A percentile compares a stretch with the other conserved stretches of the same genome.
Evolutionary conservation across 2,888 invertebrate genomes (phyloP).

Genomic region (Drosophila paranaensis): DNA sequence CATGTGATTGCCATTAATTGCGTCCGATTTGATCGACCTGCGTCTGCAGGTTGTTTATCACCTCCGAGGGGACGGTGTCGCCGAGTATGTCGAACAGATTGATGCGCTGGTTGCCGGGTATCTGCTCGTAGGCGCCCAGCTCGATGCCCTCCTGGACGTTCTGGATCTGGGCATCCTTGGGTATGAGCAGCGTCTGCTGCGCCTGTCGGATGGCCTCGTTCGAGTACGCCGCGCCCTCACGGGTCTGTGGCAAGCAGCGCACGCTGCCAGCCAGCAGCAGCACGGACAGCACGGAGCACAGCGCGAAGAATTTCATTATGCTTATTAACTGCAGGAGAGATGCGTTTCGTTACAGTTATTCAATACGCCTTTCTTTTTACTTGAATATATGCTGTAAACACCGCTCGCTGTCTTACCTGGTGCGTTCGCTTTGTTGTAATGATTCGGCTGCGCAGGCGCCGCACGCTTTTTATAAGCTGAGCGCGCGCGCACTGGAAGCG

Average conservation of each 20-base stretch:
- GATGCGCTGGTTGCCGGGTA: conserved; percentile 93
- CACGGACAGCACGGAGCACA: conserved; percentile 71
- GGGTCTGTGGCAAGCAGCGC: conserved; percentile 86
- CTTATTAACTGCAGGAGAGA: conserved; percentile 40
- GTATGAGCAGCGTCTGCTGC: conserved; percentile 93
- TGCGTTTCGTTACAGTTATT: conserved; percentile 20
- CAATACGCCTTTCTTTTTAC: conserved; percentile 4
- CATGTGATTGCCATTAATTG: conserved; percentile 83
- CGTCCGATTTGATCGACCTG: conserved; percentile 94
- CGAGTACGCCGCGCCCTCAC: conserved; percentile 93
- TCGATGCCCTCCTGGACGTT: conserved; percentile 95
- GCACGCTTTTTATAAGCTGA: conserved; percentile 79
- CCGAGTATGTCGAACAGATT: conserved; percentile 93
- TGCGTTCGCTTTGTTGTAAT: conserved; percentile 76
- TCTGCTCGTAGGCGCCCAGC: conserved; percentile 93
- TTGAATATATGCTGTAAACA: not conserved
- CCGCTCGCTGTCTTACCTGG: conserved; percentile 74
- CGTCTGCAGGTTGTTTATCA: conserved; percentile 93
- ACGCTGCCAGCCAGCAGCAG: conserved; percentile 58
- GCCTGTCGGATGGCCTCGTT: conserved; percentile 95
- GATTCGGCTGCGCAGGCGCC: conserved; percentile 71
- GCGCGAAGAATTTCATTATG: conserved; percentile 67
- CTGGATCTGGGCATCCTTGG: conserved; percentile 94
- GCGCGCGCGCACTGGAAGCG: conserved; percentile 59
- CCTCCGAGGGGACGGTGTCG: conserved; percentile 94